phyloP scores from a whole-genome alignment of 2,113 vertebrate genomes.

The Litocranius walleri region DNA sequence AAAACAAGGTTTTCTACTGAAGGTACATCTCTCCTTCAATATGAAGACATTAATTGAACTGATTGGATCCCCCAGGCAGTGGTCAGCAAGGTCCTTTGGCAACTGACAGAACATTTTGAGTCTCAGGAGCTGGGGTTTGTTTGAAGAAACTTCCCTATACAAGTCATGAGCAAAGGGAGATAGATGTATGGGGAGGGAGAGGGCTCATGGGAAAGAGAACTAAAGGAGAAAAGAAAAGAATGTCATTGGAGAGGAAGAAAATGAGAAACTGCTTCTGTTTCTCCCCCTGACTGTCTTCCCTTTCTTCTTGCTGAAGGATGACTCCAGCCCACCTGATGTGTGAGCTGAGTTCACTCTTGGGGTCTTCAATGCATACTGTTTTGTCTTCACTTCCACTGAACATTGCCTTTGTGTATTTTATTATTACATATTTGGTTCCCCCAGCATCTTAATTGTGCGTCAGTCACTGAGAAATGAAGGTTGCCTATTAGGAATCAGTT shows the following conservation, averaged over 20 bases:
- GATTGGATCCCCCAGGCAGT: constrained; percentile 86
- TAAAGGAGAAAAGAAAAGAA: constrained; percentile 75
- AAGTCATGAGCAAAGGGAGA: constrained; percentile 73
- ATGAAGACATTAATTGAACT: constrained; percentile 91
- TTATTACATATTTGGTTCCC: constrained; percentile 73
- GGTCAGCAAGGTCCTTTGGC: constrained; percentile 86
- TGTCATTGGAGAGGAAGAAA: constrained; percentile 64
- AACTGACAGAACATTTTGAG: constrained; percentile 74
- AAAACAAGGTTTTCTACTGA: constrained; percentile 85
- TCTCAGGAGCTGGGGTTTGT: constrained; percentile 73
- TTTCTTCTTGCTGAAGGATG: constrained; percentile 63
- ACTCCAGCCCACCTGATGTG: constrained; percentile 68
- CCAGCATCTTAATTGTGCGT: constrained; percentile 75
- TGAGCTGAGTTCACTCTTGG: constrained; percentile 69
- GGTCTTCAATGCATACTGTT: constrained; percentile 43
- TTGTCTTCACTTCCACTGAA: constrained; percentile 51
- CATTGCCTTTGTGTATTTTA: constrained; percentile 77
- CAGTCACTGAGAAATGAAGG: constrained; percentile 76
- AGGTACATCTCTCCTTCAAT: constrained; percentile 91
- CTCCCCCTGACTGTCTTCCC: constrained; percentile 72
- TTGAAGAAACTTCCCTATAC: constrained; percentile 73
- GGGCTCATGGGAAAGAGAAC: constrained; percentile 42
- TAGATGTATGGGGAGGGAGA: constrained; percentile 8
- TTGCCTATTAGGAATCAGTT: constrained; percentile 49
- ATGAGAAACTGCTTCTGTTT: constrained; percentile 33